These are phyloP conservation scores for Pseudochirops corinnae DNA, from an alignment of 2,797 vertebrate genomes.

Conservation along the genomic window DNA sequence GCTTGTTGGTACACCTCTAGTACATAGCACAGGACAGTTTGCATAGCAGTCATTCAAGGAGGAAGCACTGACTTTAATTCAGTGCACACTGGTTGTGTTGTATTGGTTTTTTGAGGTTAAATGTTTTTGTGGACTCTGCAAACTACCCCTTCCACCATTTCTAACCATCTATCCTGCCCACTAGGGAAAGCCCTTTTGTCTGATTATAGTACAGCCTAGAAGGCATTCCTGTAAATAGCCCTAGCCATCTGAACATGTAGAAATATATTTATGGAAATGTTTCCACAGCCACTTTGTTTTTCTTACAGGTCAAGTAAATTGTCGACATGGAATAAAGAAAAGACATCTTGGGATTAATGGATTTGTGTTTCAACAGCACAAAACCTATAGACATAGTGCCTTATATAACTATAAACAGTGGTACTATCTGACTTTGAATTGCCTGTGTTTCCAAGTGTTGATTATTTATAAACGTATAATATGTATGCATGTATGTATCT, in stretches of 20 bases:
- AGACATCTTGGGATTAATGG: not conserved
- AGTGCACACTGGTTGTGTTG: not conserved
- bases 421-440: not conserved
- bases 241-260: not conserved
- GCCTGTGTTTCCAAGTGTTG: not conserved
- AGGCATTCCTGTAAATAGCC: not conserved
- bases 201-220: not conserved
- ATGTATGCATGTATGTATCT: not conserved
- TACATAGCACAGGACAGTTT: not conserved
- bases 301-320: not conserved
- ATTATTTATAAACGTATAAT: not conserved
- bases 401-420: not conserved
- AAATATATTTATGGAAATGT: not conserved
- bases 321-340: not conserved
- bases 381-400: not conserved
- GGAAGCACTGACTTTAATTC: not conserved
- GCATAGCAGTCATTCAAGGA: not conserved
- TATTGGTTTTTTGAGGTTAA: not conserved
- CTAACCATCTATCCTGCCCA: not conserved
- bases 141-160: not conserved
- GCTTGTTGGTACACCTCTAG: not conserved
- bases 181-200: not conserved
- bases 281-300: not conserved
- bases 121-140: not conserved
- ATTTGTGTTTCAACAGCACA: slow-evolving; percentile 16